Percentiles rank a stretch among this genome's conserved stretches.
phyloP scores from a whole-genome alignment of 2,113 vertebrate genomes.

The Xiphorhynchus elegans region DNA sequence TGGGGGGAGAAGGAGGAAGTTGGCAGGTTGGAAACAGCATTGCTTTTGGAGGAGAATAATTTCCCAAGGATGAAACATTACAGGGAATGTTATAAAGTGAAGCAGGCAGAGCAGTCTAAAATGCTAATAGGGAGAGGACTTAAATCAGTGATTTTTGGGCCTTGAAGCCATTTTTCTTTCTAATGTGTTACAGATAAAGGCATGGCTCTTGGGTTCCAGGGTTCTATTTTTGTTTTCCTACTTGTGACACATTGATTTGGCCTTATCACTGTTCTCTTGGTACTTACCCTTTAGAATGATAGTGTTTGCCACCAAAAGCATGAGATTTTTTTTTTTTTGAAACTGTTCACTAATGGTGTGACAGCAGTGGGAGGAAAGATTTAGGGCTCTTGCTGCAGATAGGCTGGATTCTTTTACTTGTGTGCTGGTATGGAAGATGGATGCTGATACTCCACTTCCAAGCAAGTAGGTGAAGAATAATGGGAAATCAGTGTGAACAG shows the following conservation, averaged over 20 bases:
- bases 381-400: neutral
- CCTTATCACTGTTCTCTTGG: neutral
- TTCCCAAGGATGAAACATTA: neutral
- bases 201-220: neutral
- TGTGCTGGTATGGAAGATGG: neutral
- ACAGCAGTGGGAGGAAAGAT: neutral
- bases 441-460: neutral
- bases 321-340: neutral
- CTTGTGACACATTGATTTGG: neutral
- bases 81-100: neutral
- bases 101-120: neutral
- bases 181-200: neutral
- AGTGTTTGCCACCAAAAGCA: neutral
- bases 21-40: neutral
- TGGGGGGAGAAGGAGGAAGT: neutral
- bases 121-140: conserved; percentile 10
- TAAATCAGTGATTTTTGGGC: neutral
- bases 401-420: neutral
- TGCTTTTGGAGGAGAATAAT: neutral
- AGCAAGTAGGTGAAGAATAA: neutral
- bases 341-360: neutral
- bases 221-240: neutral
- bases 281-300: neutral
- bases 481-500: neutral
- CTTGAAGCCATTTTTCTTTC: neutral